Base-by-base conservation (phyloP, 2,888 invertebrate genomes). In the Pomacea canaliculata region DNA sequence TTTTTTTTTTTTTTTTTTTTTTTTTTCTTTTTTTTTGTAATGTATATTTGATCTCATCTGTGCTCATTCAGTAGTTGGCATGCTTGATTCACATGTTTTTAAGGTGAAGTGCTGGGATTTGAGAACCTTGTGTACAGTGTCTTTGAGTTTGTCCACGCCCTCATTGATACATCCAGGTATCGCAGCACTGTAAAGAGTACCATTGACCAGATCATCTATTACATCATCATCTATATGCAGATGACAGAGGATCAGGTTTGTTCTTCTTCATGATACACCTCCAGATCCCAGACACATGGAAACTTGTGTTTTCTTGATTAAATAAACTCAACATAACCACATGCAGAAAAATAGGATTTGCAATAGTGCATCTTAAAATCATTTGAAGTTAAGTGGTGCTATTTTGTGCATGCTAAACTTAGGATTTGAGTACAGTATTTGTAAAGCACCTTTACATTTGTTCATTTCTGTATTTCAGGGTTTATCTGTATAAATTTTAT, bases 141-240 rank as follows among this genome's bases (percentile, higher is more conserved):
- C 59, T 94, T 94, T 85, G 94, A 94, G 86, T 94, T 94, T 84
- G 93, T 94, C 60, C 92, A 93, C 79, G 93, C 92, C 70, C 91
- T 94, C 70, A 92, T 94, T 48, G 93, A 94, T 71, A 91, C 92
- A 10, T 90, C 92, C 69, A 93, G 92, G 83, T 93, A 93, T 80
- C 91, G 93, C 13, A 90, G 91, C 74, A 91, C 92, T 16, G 91
- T 94, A 18, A 93, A 93, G 83, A 93, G 93, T 84, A 93, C 93
- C 0, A 87, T 94, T 71, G 92, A 93, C 46, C 94, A 94, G 85
- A 90, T 94, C 13, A 91, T 94, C 77, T 94, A 94, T 85, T 94
- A 94, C 79, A 91, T 93, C 70, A 92, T 94, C 72, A 91, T 94
- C 27, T 94, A 94, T 83, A 94, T 94, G 92, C 94, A 94, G 91